A percentile compares a stretch with the other conserved stretches of the same genome.
Evolutionary conservation across 2,797 vertebrate species (phyloP).

Genomic region (Sebastes melanostomus): DNA sequence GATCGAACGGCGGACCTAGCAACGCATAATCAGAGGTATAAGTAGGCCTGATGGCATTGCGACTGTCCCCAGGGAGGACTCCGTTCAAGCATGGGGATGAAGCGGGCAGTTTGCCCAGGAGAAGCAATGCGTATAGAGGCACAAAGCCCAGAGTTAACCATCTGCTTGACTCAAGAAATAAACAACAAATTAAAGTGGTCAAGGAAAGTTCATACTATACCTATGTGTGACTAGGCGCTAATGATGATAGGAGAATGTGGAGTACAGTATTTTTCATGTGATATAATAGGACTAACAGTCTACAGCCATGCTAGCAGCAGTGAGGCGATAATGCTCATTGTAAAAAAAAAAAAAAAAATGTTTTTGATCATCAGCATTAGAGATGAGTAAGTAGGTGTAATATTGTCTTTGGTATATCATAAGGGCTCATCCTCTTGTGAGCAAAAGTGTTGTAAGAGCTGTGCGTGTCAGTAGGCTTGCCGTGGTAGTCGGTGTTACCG

Average conservation of each 20-base stretch:
- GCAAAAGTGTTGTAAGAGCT: not conserved
- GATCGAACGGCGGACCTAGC: slow-evolving; percentile 81
- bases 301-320: not conserved
- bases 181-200: slow-evolving; percentile 23
- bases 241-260: not conserved
- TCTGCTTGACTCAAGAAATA: slow-evolving; percentile 46
- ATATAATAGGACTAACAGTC: not conserved
- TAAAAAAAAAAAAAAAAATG: not conserved
- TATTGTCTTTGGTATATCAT: no score
- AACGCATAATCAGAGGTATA: slow-evolving; percentile 81
- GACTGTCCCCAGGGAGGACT: slow-evolving; percentile 54
- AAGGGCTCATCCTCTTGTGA: not conserved
- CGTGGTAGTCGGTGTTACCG: no score
- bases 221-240: not conserved
- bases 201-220: slow-evolving; percentile 21
- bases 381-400: not conserved
- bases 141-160: slow-evolving; percentile 54
- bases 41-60: slow-evolving; percentile 66
- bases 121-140: slow-evolving; percentile 47
- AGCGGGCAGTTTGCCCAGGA: slow-evolving; percentile 69
- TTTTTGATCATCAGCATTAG: not conserved
- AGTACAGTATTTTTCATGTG: not conserved
- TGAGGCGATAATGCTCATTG: not conserved
- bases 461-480: no score
- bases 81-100: slow-evolving; percentile 45